Percentiles rank a stretch among this genome's conserved stretches.
Conservation (phyloP, 1,140 invertebrate genomes). For the Cardiocondyla obscurior region DNA sequence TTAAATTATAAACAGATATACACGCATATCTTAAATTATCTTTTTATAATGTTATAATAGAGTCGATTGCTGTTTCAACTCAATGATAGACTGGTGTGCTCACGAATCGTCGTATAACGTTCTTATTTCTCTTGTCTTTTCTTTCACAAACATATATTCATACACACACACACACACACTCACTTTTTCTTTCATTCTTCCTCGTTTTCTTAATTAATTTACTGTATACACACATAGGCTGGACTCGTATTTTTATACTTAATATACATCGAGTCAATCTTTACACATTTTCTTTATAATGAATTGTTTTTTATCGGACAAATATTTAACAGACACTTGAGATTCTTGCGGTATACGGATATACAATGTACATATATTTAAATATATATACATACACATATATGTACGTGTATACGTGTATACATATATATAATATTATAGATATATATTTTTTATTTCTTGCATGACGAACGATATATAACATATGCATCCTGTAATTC, state of each 20-base stretch:
- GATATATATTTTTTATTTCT: slow-evolving; percentile 47
- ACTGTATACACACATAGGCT: slow-evolving; percentile 73
- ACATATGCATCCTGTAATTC: slow-evolving; percentile 49
- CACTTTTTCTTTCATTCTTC: neutral
- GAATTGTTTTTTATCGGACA: slow-evolving; percentile 68
- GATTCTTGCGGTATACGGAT: slow-evolving; percentile 72
- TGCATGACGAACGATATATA: slow-evolving; percentile 37
- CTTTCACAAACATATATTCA: no score
- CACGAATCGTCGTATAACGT: neutral
- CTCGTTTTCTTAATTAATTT: slow-evolving; percentile 22
- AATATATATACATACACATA: slow-evolving; percentile 50
- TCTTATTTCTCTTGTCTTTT: neutral
- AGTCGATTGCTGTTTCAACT: slow-evolving; percentile 20
- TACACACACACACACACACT: no score
- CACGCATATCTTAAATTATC: slow-evolving; percentile 30
- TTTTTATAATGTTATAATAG: slow-evolving; percentile 38
- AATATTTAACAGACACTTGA: slow-evolving; percentile 72
- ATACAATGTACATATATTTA: slow-evolving; percentile 60
- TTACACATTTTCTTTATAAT: slow-evolving; percentile 59
- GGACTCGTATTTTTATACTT: slow-evolving; percentile 65
- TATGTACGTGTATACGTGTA: slow-evolving; percentile 42
- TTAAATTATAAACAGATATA: slow-evolving; percentile 56
- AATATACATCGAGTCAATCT: slow-evolving; percentile 64
- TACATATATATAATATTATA: slow-evolving; percentile 59
- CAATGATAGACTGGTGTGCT: slow-evolving; percentile 24